These are phyloP conservation scores for Sebastes wilsoni DNA, from an alignment of 2,797 vertebrate species.

Conservation along the genomic window DNA sequence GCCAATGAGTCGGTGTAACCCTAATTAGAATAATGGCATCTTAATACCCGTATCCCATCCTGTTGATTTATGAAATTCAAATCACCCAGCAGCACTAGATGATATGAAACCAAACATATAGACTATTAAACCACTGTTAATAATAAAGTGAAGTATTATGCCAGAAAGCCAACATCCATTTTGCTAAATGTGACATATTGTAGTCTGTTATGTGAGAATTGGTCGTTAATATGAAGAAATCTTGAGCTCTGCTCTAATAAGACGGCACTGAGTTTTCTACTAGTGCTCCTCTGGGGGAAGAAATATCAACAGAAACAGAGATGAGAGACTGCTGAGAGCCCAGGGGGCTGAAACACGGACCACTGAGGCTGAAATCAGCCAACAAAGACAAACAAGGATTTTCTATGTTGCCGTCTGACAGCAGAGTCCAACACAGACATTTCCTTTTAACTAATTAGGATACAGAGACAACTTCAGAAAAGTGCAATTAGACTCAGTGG, in stretches of 20 bases:
- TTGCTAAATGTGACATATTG: neutral
- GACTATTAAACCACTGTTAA: constrained; percentile 5
- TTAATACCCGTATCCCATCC: neutral
- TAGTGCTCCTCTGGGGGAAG: constrained; percentile 17
- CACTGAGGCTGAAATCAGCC: constrained; percentile 41
- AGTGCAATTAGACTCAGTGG: constrained; percentile 6
- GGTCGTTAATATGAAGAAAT: neutral
- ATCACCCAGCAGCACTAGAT: neutral
- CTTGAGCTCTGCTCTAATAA: constrained; percentile 9
- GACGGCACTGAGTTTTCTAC: neutral
- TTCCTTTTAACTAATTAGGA: constrained; percentile 52
- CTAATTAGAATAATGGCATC: constrained; percentile 17
- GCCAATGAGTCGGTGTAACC: neutral
- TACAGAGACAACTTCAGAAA: constrained; percentile 9
- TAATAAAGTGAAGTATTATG: neutral
- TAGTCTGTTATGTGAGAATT: neutral
- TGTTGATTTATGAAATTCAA: neutral
- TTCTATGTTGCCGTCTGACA: constrained; percentile 29
- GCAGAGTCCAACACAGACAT: constrained; percentile 27
- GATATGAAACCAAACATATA: neutral
- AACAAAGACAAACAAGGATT: constrained; percentile 34
- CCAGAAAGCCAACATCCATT: neutral
- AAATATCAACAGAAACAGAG: constrained; percentile 11
- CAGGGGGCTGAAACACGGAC: constrained; percentile 1
- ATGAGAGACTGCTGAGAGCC: constrained; percentile 9